Evolutionary conservation across 1,140 invertebrate species (phyloP).

Genomic region (Sogatella furcifera): DNA sequence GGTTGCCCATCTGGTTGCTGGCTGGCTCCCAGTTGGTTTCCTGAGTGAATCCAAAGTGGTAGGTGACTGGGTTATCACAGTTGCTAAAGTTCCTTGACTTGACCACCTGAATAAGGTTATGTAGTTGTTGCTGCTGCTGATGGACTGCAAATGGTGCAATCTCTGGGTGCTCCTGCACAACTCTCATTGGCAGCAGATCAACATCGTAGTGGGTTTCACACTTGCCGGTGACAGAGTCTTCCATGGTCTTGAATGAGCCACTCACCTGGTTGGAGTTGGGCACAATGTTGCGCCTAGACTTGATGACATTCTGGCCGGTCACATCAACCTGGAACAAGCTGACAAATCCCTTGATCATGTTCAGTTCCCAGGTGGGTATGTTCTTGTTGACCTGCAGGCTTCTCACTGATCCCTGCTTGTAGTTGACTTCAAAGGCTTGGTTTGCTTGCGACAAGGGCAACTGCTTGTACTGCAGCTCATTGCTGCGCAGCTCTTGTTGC

Average conservation of each 20-base stretch:
- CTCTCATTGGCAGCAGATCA: conserved; percentile 39
- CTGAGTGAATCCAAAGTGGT: conserved; percentile 45
- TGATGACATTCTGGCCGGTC: conserved; percentile 33
- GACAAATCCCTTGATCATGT: conserved; percentile 51
- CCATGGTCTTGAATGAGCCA: conserved; percentile 50
- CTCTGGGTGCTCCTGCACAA: conserved; percentile 34
- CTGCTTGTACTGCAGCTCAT: conserved; percentile 37
- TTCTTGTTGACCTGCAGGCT: conserved; percentile 32
- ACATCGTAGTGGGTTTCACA: conserved; percentile 56
- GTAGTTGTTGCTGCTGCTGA: conserved; percentile 36
- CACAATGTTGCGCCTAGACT: conserved; percentile 36
- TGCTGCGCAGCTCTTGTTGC: conserved; percentile 32
- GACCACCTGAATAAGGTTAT: conserved; percentile 43
- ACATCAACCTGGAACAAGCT: conserved; percentile 52
- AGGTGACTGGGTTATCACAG: conserved; percentile 44
- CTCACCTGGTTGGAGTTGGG: conserved; percentile 34
- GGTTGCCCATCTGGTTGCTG: conserved; percentile 40
- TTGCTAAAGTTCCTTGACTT: conserved; percentile 54
- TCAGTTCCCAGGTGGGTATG: conserved; percentile 46
- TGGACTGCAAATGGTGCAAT: conserved; percentile 36
- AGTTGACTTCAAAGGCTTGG: conserved; percentile 46
- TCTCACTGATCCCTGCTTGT: conserved; percentile 40
- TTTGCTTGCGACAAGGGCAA: conserved; percentile 33
- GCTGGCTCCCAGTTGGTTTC: conserved; percentile 40
- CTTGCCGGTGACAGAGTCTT: conserved; percentile 52